A percentile compares a stretch with the other conserved stretches of the same genome.
phyloP scores from a whole-genome alignment of 2,113 vertebrate species.

The cat (Felis catus) region DNA sequence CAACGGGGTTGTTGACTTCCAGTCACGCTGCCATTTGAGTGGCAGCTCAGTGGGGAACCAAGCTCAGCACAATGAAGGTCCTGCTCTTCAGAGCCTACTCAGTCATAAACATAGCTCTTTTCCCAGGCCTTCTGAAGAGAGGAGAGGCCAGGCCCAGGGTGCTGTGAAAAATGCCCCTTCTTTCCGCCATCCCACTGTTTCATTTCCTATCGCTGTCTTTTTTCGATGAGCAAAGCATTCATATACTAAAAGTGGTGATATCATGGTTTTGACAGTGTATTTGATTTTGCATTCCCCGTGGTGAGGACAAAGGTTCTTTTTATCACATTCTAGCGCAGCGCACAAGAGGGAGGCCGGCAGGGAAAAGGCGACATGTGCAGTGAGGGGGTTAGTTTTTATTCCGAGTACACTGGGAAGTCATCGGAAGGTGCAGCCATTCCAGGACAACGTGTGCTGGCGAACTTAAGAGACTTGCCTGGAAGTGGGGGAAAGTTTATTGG shows the following conservation, averaged over 20 bases:
- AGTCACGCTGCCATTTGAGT: slow-evolving; percentile 21
- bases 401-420: neutral
- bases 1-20: neutral
- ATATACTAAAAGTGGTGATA: neutral
- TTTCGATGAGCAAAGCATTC: neutral
- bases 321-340: neutral
- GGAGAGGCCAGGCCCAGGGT: neutral
- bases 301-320: slow-evolving; percentile 4
- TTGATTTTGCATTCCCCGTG: neutral
- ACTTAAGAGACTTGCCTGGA: neutral
- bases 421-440: neutral
- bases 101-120: neutral
- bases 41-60: slow-evolving; percentile 47
- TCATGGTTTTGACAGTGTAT: neutral
- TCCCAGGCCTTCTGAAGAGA: slow-evolving; percentile 29
- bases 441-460: neutral
- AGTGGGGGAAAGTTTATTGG: neutral
- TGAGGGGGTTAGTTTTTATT: neutral
- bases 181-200: neutral
- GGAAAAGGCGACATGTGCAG: rapidly evolving
- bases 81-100: neutral
- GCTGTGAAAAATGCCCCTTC: neutral
- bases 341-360: neutral
- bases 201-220: neutral
- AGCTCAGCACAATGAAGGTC: neutral